phyloP scores from a whole-genome alignment of 2,797 vertebrate genomes.

The Gymnopithys bicolor region DNA sequence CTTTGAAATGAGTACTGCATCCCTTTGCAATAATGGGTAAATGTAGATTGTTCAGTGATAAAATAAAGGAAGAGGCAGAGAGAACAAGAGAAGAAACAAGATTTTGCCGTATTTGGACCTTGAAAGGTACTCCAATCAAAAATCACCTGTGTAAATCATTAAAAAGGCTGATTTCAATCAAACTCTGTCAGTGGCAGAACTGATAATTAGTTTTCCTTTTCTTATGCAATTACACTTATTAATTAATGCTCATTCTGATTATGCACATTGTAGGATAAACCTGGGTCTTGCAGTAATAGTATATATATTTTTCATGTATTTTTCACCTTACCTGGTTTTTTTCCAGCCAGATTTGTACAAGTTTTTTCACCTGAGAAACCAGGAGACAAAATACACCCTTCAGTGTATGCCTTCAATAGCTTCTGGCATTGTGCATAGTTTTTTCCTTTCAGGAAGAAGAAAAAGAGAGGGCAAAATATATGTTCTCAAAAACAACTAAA shows the following conservation, averaged over 20 bases:
- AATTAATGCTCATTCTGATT: neutral
- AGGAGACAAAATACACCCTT: neutral
- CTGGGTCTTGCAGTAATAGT: neutral
- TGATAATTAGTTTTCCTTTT: neutral
- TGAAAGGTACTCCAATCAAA: neutral
- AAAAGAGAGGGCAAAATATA: neutral
- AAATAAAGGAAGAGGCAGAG: neutral
- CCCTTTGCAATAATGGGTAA: neutral
- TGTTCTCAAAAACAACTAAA: neutral
- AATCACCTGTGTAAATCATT: neutral
- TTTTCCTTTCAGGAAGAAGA: neutral
- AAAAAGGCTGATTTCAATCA: neutral
- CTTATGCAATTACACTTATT: neutral
- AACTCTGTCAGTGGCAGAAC: neutral
- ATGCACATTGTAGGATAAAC: fast-evolving
- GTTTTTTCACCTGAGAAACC: neutral
- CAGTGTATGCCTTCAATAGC: neutral
- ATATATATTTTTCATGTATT: neutral
- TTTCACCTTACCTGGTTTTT: neutral
- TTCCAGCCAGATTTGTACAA: neutral
- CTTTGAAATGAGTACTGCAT: neutral
- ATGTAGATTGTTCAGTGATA: neutral
- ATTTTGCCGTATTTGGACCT: neutral
- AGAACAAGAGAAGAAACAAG: neutral
- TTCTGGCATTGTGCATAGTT: neutral